Evolutionary conservation across 2,888 invertebrate genomes (phyloP).

Genomic region (Podotricha telesiphe): DNA sequence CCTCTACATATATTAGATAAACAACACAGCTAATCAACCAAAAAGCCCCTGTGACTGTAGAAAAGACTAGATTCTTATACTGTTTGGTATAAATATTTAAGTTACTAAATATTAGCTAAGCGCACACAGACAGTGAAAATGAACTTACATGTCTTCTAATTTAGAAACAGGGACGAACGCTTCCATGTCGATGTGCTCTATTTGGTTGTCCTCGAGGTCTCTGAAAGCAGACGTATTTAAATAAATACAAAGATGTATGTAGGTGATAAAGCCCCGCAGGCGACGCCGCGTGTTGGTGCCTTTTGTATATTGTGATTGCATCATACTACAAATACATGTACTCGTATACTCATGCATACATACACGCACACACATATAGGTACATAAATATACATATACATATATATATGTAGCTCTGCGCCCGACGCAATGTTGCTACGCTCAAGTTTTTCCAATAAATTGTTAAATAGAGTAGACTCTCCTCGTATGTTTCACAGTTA

Average conservation of each 20-base stretch:
- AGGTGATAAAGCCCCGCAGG: constrained; percentile 6
- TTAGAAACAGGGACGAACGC: constrained; percentile 91
- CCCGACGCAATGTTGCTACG: background rate
- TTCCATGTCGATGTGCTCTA: constrained; percentile 92
- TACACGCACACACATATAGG: no score
- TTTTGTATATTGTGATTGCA: constrained; percentile 9
- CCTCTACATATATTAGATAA: no score
- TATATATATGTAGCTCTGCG: background rate
- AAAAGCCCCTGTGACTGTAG: no score
- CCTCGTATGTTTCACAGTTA: background rate
- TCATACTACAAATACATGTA: background rate
- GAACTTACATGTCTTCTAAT: constrained; percentile 92
- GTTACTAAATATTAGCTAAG: background rate
- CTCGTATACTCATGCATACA: no score
- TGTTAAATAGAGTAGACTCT: constrained; percentile 2
- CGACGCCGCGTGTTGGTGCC: background rate
- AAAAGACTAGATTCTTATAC: no score
- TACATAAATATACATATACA: background rate
- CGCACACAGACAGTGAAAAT: constrained; percentile 10
- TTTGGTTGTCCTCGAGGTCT: constrained; percentile 93
- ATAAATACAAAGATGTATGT: constrained; percentile 21
- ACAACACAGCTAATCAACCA: no score
- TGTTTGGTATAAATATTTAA: background rate
- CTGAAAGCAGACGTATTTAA: constrained; percentile 78
- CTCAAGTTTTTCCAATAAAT: constrained; percentile 1